A percentile compares a stretch with the other conserved stretches of the same genome.
phyloP scores from a whole-genome alignment of 92 coral and sea anemone species.

The Paragorgia papillata region DNA sequence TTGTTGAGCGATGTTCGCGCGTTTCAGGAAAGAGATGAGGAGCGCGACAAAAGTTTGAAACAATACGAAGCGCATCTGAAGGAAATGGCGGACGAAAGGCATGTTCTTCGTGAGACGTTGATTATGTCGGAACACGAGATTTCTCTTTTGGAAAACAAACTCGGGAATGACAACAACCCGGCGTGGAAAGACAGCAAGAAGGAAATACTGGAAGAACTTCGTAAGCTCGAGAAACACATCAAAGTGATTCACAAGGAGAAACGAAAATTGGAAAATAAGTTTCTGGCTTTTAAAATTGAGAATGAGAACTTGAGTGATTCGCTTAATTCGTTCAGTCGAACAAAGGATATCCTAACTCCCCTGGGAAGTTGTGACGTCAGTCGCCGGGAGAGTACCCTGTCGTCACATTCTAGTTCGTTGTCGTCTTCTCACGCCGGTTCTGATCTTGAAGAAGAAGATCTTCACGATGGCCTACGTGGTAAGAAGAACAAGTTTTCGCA shows the following conservation, averaged over 20 bases:
- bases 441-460: conserved; percentile 29
- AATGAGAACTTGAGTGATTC: conserved; percentile 63
- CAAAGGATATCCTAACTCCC: conserved; percentile 39
- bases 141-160: conserved; percentile 67
- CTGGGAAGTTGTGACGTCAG: conserved; percentile 34
- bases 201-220: conserved; percentile 87
- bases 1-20: conserved; percentile 79
- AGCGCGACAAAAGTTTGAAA: conserved; percentile 60
- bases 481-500: neutral
- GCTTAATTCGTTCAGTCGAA: conserved; percentile 43
- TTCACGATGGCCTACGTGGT: neutral
- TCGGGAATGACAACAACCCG: conserved; percentile 41
- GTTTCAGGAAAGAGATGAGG: conserved; percentile 59
- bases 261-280: conserved; percentile 87
- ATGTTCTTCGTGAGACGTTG: conserved; percentile 44
- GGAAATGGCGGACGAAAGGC: conserved; percentile 19
- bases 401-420: conserved; percentile 35
- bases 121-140: conserved; percentile 84
- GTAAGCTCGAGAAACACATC: conserved; percentile 87
- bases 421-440: conserved; percentile 40
- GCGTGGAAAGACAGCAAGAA: conserved; percentile 83
- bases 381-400: conserved; percentile 22
- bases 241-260: conserved; percentile 93
- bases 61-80: conserved; percentile 67
- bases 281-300: conserved; percentile 74